Conservation (phyloP, 2,888 invertebrate species). For the Drosophila borborema region DNA sequence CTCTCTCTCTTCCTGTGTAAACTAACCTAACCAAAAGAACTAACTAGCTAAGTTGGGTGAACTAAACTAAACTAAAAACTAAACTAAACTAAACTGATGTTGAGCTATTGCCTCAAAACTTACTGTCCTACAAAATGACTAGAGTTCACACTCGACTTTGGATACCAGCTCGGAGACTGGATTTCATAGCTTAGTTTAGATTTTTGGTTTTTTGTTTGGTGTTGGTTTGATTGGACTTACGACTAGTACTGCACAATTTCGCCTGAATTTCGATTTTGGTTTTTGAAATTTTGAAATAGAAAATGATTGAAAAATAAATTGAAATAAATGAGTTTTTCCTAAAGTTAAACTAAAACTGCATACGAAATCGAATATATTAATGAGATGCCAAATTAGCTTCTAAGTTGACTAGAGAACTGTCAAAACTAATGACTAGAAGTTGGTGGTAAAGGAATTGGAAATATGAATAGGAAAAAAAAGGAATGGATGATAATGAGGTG, state of each 20-base stretch:
- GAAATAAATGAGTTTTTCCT: constrained; percentile 32
- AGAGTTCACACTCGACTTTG: constrained; percentile 83
- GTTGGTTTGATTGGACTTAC: constrained; percentile 52
- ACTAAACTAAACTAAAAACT: constrained; percentile 47
- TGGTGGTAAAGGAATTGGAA: neutral
- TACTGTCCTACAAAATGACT: constrained; percentile 77
- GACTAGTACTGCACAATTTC: constrained; percentile 83
- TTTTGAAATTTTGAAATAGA: constrained; percentile 42
- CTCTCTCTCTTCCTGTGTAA: neutral
- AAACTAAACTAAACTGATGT: constrained; percentile 38
- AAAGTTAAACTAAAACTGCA: constrained; percentile 59
- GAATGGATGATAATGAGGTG: neutral
- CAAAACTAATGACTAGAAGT: constrained; percentile 63
- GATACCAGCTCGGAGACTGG: constrained; percentile 57
- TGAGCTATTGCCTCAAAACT: constrained; percentile 52
- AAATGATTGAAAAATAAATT: constrained; percentile 27
- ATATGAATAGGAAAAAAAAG: neutral
- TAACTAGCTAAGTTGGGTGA: constrained; percentile 35
- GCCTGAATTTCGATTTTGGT: constrained; percentile 77
- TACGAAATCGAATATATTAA: constrained; percentile 30
- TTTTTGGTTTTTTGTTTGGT: constrained; percentile 19
- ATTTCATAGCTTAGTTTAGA: constrained; percentile 48
- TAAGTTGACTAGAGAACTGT: constrained; percentile 42
- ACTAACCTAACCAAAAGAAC: constrained; percentile 32
- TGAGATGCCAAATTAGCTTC: constrained; percentile 30